Base-by-base conservation (phyloP, 64 coral and sea anemone genomes). In the Porites lutea region DNA sequence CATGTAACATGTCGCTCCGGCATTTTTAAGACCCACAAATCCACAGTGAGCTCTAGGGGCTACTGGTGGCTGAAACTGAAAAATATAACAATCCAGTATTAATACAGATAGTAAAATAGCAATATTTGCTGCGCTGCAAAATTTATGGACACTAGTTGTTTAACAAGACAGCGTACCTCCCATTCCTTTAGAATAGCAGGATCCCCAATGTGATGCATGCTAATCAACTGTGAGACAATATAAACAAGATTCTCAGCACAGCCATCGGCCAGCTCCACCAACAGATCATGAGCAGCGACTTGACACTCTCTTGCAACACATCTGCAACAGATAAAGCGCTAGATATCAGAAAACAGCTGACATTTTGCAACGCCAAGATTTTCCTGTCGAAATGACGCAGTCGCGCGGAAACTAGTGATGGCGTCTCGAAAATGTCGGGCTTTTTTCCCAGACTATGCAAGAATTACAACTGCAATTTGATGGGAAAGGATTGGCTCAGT, bases 1-100 rank as follows among this genome's bases (percentile, higher is more conserved):
- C 97, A 99, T 99, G 79, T 99, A 99, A 23, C 97, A 99, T 4
- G 97, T 99, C 11, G 97, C 97, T 20, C 97, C 97, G 49, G 97
- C 97, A 86, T 99, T 99, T 64, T 94, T 99, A 6, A 99, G 61
- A 51, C 97, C 97, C 83, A 99, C 93, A 94, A 96, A 99, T 63
- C 94, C 94, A 94, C 97, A 92, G 19, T 81, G 82, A 14, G 97
- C 94, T 67, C 97, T 65, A 62, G 97, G 97, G 3, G 90, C 84
- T 19, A 99, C 94, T 48, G 94, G 97, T 10, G 97, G 97, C 97
- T 94, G 94, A 88, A 96, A 95, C 97, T 99, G 71, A 69, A 83
- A 90, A 6, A 88, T 43, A 20, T 19, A 75, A 87, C 27, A 48
- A 63, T 9, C 19, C 27, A 37, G 27, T 37, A 37, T 37, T 37